phyloP scores from a whole-genome alignment of 2,797 vertebrate genomes.

The Liasis olivaceus region DNA sequence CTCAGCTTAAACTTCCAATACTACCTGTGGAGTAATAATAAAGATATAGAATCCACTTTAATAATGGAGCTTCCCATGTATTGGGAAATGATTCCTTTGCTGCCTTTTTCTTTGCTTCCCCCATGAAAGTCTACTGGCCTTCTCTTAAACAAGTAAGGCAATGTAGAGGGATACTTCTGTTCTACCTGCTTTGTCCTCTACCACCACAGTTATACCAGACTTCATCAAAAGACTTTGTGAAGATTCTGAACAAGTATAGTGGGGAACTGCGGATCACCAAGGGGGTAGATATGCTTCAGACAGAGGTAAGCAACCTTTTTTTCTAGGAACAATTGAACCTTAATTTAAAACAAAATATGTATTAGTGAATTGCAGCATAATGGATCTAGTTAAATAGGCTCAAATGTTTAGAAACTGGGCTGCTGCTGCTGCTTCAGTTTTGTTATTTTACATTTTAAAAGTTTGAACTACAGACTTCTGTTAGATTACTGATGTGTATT shows the following conservation, averaged over 20 bases:
- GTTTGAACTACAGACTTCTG: background rate
- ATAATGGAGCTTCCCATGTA: no score
- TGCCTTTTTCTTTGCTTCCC: background rate
- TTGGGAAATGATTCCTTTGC: background rate
- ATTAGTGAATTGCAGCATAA: background rate
- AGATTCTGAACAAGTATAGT: background rate
- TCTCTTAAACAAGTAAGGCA: background rate
- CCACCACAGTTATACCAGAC: conserved; percentile 9
- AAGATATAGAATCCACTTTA: background rate
- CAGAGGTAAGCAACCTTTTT: conserved; percentile 1
- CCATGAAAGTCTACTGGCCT: background rate
- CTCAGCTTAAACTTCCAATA: background rate
- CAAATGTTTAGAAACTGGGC: background rate
- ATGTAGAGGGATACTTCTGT: background rate
- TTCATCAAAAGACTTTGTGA: conserved; percentile 27
- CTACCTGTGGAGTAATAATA: background rate
- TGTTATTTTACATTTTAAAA: background rate
- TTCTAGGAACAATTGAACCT: background rate
- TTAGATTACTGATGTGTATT: background rate
- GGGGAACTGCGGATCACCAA: background rate
- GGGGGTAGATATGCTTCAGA: conserved; percentile 10
- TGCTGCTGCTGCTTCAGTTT: background rate
- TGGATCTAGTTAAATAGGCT: background rate
- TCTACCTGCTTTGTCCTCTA: background rate
- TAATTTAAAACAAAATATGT: background rate